Base-by-base conservation (phyloP, 1,140 invertebrate species). In the Aphis craccivora region DNA sequence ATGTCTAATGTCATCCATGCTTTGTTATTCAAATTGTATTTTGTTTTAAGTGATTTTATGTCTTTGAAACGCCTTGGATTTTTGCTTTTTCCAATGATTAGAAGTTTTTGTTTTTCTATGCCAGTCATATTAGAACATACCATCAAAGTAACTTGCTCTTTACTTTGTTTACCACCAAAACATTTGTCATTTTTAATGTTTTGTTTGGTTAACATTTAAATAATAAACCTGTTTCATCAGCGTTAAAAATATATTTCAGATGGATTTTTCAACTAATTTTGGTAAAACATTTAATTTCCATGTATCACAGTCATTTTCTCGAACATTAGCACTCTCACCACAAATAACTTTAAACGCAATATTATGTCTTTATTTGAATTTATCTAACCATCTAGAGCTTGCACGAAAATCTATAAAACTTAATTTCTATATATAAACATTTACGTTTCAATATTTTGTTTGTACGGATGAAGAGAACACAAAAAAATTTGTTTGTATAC, bases 151-250 rank as follows among this genome's bases (percentile, higher is more conserved):
- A 94, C 45, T 53, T 93, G 25, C 89, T 94, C 94, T 93, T 94
- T 94, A 81, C 67, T 91, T 37, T 76, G 55, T 25, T 48, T 93
- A 37, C 91, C 53, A 53, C 95, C 95, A 45, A 84, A 48, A 93
- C 95, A 95, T 76, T 92, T 94, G 51, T 95, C 94, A 43, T 94
- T 94, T 94, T 95, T 95, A 87, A 94, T 25, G 95, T 95, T 94
- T 95, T 95, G 86, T 95, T 95, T 76, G 95, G 95, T 91, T 95
- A 93, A 93, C 94, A 95, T 55, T 94, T 95, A 95, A 94, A 94
- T 96, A 95, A 96, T 95, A 6, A 96, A 94, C 51, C 51, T 53
- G 51, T 53, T 20, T 53, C 51, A 53, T 53, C 51, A 53, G 51
- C 51, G 51, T 53, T 53, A 53, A 53, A 53, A 53, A 53, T 53